Evolutionary conservation across 2,797 vertebrate genomes (phyloP).

Genomic region (Oreortyx pictus): DNA sequence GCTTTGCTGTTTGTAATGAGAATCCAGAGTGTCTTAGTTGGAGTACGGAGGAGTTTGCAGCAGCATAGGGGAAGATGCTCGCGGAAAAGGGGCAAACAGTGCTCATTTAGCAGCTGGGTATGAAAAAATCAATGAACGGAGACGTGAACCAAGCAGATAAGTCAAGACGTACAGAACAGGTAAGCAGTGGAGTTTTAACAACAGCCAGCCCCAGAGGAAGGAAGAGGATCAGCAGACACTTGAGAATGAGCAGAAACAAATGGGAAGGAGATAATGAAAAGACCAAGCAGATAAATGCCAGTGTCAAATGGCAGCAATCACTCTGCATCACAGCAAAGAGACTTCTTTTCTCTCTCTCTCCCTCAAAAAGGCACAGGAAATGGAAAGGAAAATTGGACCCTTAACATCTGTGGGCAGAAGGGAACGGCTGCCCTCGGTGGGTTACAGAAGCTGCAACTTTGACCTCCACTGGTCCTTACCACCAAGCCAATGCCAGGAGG

Average conservation of each 20-base stretch:
- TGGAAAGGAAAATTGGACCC: slow-evolving; percentile 56
- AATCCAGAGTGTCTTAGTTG: slow-evolving; percentile 24
- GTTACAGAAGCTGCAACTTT: slow-evolving; percentile 7
- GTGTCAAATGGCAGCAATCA: slow-evolving; percentile 70
- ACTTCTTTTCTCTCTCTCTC: slow-evolving; percentile 56
- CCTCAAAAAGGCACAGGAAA: slow-evolving; percentile 23
- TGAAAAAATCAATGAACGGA: slow-evolving; percentile 65
- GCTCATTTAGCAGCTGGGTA: slow-evolving; percentile 55
- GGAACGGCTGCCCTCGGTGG: background rate
- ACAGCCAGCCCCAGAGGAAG: slow-evolving; percentile 54
- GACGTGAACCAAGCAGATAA: slow-evolving; percentile 47
- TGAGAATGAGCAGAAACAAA: slow-evolving; percentile 58
- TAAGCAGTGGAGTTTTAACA: slow-evolving; percentile 63
- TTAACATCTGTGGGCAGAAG: slow-evolving; percentile 18
- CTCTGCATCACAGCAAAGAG: slow-evolving; percentile 59
- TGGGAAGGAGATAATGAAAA: slow-evolving; percentile 62
- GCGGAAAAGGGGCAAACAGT: slow-evolving; percentile 41
- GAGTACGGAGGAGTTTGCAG: slow-evolving; percentile 26
- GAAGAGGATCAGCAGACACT: slow-evolving; percentile 45
- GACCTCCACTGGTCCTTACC: background rate
- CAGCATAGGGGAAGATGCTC: slow-evolving; percentile 30
- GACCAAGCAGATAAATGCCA: slow-evolving; percentile 53
- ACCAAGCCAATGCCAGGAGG: background rate
- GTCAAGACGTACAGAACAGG: slow-evolving; percentile 60
- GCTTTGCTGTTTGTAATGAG: slow-evolving; percentile 46